These are phyloP conservation scores for Ictalurus punctatus DNA, from an alignment of 2,113 vertebrate species.

Conservation along the genomic window DNA sequence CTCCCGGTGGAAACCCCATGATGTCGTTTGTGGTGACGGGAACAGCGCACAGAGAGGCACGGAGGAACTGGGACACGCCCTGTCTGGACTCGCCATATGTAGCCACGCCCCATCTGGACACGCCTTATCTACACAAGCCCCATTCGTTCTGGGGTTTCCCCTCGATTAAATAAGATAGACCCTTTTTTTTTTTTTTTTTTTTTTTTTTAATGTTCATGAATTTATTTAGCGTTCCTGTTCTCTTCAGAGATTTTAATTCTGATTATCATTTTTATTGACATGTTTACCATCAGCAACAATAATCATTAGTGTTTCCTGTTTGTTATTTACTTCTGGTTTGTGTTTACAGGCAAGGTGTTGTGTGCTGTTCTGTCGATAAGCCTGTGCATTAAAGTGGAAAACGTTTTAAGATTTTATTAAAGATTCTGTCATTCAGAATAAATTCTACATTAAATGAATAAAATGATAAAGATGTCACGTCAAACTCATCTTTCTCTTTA, in stretches of 20 bases:
- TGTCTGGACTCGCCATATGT: neutral
- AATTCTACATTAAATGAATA: neutral
- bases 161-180: slow-evolving; percentile 14
- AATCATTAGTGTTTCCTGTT: neutral
- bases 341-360: neutral
- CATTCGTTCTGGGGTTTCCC: slow-evolving; percentile 37
- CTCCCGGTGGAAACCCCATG: slow-evolving; percentile 55
- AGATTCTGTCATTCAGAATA: neutral
- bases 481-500: neutral
- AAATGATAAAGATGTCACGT: neutral
- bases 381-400: neutral
- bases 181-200: too few relatives aligned
- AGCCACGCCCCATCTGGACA: neutral
- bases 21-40: slow-evolving; percentile 55
- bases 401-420: neutral
- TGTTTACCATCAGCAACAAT: neutral
- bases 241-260: neutral
- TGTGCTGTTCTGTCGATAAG: neutral
- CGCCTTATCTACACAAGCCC: neutral
- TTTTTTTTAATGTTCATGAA: neutral
- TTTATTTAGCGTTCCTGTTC: neutral
- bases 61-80: slow-evolving; percentile 4
- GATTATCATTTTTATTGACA: neutral
- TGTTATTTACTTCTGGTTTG: neutral
- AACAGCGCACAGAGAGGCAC: slow-evolving; percentile 45